Conservation (phyloP, 2,797 vertebrate species). For the Acanthurus leucopareius region DNA sequence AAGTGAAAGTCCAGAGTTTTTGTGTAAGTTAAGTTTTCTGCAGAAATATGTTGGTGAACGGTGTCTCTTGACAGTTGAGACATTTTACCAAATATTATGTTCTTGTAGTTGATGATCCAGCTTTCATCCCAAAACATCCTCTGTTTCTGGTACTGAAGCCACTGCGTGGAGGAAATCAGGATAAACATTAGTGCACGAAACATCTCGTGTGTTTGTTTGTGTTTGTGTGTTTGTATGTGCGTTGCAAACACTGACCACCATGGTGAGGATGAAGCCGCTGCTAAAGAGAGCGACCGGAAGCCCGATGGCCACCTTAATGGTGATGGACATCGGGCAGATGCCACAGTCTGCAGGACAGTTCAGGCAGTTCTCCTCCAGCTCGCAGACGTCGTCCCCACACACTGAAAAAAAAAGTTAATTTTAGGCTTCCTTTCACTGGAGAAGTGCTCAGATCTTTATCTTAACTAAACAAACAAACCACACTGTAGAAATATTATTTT, state of each 20-base stretch:
- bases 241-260: constrained; percentile 80
- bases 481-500: too few species aligned
- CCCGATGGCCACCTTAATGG: constrained; percentile 84
- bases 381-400: constrained; percentile 84
- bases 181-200: constrained; percentile 15
- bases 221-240: constrained; percentile 12
- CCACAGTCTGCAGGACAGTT: constrained; percentile 88
- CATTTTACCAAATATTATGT: constrained; percentile 84
- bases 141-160: constrained; percentile 89
- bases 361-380: constrained; percentile 84
- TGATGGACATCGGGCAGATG: constrained; percentile 84
- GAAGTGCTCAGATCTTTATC: background rate
- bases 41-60: background rate
- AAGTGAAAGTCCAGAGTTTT: constrained; percentile 2
- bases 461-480: background rate
- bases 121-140: constrained; percentile 90
- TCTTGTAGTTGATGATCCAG: constrained; percentile 88
- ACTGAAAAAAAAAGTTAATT: constrained; percentile 65
- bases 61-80: background rate
- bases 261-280: constrained; percentile 84
- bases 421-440: too few species aligned
- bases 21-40: background rate
- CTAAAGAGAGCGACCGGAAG: constrained; percentile 85
- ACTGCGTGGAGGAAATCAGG: constrained; percentile 65
- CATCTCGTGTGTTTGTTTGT: constrained; percentile 13